These are phyloP conservation scores for Drosophila ohnishii DNA, from an alignment of 1,140 invertebrate species.

Conservation along the genomic window DNA sequence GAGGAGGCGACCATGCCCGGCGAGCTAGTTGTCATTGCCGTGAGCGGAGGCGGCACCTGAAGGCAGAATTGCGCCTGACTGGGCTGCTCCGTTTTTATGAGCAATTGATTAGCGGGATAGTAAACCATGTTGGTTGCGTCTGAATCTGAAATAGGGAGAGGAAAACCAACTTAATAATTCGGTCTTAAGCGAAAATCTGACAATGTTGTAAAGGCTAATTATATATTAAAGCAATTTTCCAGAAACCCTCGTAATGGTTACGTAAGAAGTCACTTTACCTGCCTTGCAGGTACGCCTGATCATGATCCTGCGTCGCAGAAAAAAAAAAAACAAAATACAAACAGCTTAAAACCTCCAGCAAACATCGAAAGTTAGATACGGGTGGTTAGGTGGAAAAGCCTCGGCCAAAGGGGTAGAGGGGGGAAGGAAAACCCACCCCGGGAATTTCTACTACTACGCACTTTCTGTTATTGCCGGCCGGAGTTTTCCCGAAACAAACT, in stretches of 20 bases:
- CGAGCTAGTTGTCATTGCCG: slow-evolving; percentile 27
- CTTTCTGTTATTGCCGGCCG: slow-evolving; percentile 67
- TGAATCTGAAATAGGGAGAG: slow-evolving; percentile 58
- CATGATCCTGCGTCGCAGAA: slow-evolving; percentile 7
- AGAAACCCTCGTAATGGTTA: not conserved
- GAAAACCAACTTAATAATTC: not conserved
- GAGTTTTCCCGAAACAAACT: slow-evolving; percentile 40
- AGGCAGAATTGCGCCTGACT: slow-evolving; percentile 74
- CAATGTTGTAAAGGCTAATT: no score
- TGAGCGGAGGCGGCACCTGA: slow-evolving; percentile 49
- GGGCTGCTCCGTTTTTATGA: slow-evolving; percentile 81
- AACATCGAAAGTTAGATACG: slow-evolving; percentile 10
- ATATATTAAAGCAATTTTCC: not conserved
- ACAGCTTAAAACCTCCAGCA: slow-evolving; percentile 6
- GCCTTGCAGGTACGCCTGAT: slow-evolving; percentile 15
- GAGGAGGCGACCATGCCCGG: slow-evolving; percentile 20
- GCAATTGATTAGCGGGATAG: slow-evolving; percentile 76
- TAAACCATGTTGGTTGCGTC: slow-evolving; percentile 80
- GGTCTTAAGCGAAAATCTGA: not conserved
- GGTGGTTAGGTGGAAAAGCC: slow-evolving; percentile 58
- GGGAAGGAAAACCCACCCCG: slow-evolving; percentile 53
- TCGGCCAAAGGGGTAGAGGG: slow-evolving; percentile 14
- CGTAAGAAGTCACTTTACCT: slow-evolving; percentile 4
- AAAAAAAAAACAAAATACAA: slow-evolving; percentile 13
- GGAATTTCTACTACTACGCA: slow-evolving; percentile 49